Evolutionary conservation across 1,140 invertebrate species (phyloP), one percentile per base, ranked within the genome.

Genomic region (Orchesella cincta): DNA sequence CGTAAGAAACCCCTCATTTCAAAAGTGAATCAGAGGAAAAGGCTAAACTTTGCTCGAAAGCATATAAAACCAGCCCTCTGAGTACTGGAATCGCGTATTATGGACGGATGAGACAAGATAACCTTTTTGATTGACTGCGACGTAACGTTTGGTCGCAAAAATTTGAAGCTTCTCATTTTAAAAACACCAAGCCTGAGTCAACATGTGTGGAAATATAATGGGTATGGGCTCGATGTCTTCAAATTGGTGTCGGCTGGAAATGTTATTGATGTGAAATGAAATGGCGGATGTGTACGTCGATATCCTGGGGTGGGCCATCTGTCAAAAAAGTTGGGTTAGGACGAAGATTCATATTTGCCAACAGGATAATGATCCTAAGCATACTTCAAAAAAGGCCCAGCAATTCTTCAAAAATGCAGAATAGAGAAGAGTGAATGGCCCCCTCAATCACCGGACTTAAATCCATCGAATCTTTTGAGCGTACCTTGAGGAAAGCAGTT

Each of bases 321-420:
- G 81, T 81, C 28, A 18, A 39, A 46, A 82, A 83, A 76, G 52
- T 80, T n/a, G 39, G 64, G 14, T 26, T 81, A 46, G 23, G 20
- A 73, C 74, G 33, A 46, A 20, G 64, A 8, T 67, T 74, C 82
- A 75, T 79, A 28, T 84, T 84, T n/a, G n/a, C 35, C 77, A 83
- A 64, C 80, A 85, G 57, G 83, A 85, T 75, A 85, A 84, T 35
- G 84, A 85, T 76, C 82, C 83, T 18, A 85, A 85, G 64, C 83
- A 86, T 67, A 84, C 81, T 16, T 70, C 81, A 18, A 26, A 73
- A 23, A 76, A 80, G 26, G 77, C 75, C 0, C 81, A 79, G 52
- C 51, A 82, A 39, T 85, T 80, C 78, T 76, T 85, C 52, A 46
- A 79, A 8, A 79, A 80, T 35, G n/a, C 79, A 83, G 33, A 77